Evolutionary conservation across 2,888 invertebrate species (phyloP).

Genomic region (Barypeithes pellucidus): DNA sequence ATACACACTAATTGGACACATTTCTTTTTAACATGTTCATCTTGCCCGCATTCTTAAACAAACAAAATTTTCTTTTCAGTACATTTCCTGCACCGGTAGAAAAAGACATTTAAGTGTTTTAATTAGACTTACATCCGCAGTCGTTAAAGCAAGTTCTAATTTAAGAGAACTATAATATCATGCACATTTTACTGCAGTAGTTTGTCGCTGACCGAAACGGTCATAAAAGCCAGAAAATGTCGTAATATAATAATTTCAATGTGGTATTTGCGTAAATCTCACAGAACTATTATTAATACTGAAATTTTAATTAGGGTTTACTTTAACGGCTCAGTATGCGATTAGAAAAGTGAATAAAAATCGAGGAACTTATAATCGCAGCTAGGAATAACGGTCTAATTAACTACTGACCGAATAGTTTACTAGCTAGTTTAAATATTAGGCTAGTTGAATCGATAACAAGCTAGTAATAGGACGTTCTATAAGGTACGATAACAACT

Average conservation of each 20-base stretch:
- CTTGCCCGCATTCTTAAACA: not conserved
- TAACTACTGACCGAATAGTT: no score
- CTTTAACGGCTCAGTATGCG: no score
- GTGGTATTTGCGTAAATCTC: no score
- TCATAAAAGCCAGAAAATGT: not conserved
- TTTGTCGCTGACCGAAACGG: not conserved
- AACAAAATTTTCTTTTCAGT: constrained; percentile 10
- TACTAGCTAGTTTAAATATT: no score
- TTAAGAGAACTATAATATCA: constrained; percentile 14
- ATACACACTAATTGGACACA: constrained; percentile 17
- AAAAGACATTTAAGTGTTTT: constrained; percentile 11
- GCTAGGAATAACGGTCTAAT: no score
- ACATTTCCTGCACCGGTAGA: constrained; percentile 3
- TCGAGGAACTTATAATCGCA: no score
- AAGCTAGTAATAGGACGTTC: no score
- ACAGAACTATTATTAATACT: no score
- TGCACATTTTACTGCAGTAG: not conserved
- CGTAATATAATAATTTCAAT: not conserved
- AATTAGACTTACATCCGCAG: constrained; percentile 32
- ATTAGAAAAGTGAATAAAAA: no score
- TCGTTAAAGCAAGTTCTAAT: constrained; percentile 10
- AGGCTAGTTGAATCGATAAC: no score
- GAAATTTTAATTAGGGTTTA: no score
- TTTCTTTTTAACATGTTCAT: constrained; percentile 13
- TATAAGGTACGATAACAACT: no score